Conservation (phyloP, 2,797 vertebrate species). For the Lepus townsendii region DNA sequence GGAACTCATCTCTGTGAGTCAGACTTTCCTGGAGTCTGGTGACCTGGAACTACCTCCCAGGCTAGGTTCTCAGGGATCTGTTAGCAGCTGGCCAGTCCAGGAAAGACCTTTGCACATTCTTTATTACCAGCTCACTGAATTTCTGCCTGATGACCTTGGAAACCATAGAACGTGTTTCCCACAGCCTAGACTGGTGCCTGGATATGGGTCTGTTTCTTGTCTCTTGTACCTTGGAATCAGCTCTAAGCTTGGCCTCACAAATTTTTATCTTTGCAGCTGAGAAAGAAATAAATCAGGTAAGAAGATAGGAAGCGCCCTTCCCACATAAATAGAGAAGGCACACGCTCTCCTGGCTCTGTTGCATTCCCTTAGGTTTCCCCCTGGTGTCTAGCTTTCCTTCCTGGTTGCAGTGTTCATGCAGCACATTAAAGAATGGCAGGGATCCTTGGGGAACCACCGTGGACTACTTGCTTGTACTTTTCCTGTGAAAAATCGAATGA, state of each 20-base stretch:
- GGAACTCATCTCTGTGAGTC: background rate
- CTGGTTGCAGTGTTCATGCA: background rate
- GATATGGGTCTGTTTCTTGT: conserved; percentile 13
- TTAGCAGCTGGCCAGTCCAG: background rate
- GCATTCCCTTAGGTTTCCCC: background rate
- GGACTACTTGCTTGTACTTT: background rate
- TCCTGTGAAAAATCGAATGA: background rate
- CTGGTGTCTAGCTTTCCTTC: background rate
- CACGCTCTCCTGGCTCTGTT: background rate
- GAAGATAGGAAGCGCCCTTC: background rate
- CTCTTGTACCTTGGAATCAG: background rate
- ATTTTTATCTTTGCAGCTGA: background rate
- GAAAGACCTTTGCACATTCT: background rate
- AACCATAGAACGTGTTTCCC: background rate
- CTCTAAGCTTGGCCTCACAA: background rate
- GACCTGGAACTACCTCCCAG: background rate
- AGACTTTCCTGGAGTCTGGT: background rate
- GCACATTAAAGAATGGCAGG: background rate
- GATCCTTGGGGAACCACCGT: background rate
- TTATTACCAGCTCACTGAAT: background rate
- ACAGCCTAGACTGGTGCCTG: background rate
- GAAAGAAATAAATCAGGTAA: conserved; percentile 16
- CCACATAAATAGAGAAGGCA: background rate
- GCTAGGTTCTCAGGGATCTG: background rate
- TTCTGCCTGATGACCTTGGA: background rate